Evolutionary conservation across 2,113 vertebrate species (phyloP).

Genomic region (Phoenicopterus ruber): DNA sequence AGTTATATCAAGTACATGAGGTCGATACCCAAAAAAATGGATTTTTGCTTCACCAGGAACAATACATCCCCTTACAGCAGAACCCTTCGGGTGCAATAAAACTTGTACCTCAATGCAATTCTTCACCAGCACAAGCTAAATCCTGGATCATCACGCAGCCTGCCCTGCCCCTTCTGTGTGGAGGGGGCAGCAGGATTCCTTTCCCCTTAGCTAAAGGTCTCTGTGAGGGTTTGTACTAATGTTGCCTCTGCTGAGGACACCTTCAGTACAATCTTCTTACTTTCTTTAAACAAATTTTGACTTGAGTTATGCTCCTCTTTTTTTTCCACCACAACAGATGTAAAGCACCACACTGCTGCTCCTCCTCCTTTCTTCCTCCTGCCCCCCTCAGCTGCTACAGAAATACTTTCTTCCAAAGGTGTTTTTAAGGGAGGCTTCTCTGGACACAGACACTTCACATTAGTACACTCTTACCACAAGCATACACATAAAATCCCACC

Average conservation of each 20-base stretch:
- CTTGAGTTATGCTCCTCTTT: neutral
- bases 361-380: neutral
- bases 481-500: conserved; percentile 60
- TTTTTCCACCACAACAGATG: neutral
- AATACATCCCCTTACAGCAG: neutral
- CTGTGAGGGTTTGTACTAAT: fast-evolving
- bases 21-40: fast-evolving
- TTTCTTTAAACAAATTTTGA: neutral
- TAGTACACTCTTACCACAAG: neutral
- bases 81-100: neutral
- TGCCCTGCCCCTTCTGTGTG: neutral
- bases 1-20: neutral
- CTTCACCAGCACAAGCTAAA: neutral
- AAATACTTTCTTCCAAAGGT: neutral
- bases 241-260: neutral
- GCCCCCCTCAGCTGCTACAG: neutral
- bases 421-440: neutral
- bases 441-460: neutral
- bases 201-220: neutral
- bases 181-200: neutral
- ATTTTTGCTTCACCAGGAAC: neutral
- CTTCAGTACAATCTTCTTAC: neutral
- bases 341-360: neutral
- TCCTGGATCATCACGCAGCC: too few relatives aligned
- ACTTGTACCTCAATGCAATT: fast-evolving